phyloP scores from a whole-genome alignment of 2,113 vertebrate genomes.

The Crotalus tigris region DNA sequence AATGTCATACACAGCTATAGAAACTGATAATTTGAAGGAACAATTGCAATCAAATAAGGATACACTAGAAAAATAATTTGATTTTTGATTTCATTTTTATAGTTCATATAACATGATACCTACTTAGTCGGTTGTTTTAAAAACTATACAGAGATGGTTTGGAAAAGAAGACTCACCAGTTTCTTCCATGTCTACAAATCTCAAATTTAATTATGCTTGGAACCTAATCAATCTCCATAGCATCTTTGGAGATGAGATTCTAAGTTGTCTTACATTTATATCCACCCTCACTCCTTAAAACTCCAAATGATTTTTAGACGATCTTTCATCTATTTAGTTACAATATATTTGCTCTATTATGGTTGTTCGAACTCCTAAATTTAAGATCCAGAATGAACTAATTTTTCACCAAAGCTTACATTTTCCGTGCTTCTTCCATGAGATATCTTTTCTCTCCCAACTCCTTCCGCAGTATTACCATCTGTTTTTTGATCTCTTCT shows the following conservation, averaged over 20 bases:
- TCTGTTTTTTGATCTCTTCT: constrained; percentile 80
- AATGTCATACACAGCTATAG: not conserved
- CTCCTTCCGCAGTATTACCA: constrained; percentile 81
- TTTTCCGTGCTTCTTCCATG: constrained; percentile 70
- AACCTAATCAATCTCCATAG: not conserved
- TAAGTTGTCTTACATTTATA: not conserved
- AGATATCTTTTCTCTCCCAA: constrained; percentile 76
- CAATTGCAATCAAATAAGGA: not conserved
- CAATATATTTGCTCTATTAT: not conserved
- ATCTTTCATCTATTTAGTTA: not conserved
- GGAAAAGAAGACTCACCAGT: not conserved
- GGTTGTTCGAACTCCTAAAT: not conserved
- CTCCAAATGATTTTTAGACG: not conserved
- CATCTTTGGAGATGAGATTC: not conserved
- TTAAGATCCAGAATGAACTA: not conserved
- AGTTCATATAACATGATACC: not conserved
- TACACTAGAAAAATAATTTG: not conserved
- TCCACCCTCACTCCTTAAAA: not conserved
- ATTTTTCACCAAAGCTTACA: constrained; percentile 62
- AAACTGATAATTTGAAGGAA: not conserved
- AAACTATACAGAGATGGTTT: not conserved
- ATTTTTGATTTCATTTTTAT: not conserved
- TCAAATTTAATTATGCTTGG: not conserved
- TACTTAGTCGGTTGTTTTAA: not conserved
- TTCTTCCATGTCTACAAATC: not conserved